Conservation (phyloP, 2,797 vertebrate species). For the Esox masquinongy region DNA sequence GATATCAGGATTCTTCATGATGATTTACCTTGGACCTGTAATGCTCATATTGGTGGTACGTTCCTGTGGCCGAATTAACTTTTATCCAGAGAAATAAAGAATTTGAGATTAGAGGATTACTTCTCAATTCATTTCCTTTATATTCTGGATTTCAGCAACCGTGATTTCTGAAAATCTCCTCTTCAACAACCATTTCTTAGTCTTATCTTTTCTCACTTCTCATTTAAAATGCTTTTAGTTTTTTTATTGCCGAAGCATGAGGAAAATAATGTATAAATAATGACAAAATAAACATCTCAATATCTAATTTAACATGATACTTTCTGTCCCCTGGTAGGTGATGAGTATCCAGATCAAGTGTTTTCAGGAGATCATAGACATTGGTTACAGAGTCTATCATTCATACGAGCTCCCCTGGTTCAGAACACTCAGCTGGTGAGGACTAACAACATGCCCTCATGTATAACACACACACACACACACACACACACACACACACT, state of each 20-base stretch:
- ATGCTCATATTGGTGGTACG: conserved; percentile 84
- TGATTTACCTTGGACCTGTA: conserved; percentile 92
- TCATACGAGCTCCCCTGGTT: conserved; percentile 97
- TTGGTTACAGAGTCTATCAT: conserved; percentile 94
- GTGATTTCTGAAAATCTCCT: too few relatives aligned
- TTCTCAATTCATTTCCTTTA: too few relatives aligned
- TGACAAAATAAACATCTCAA: too few relatives aligned
- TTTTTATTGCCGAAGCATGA: too few relatives aligned
- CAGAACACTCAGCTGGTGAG: conserved; percentile 95
- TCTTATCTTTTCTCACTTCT: too few relatives aligned
- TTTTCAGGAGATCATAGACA: conserved; percentile 97
- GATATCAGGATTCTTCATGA: conserved; percentile 89
- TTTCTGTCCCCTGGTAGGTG: conserved; percentile 75
- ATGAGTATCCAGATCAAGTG: conserved; percentile 95
- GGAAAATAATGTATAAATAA: too few relatives aligned
- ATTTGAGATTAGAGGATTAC: background rate
- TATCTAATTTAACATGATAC: background rate
- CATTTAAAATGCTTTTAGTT: too few relatives aligned
- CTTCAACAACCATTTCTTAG: too few relatives aligned
- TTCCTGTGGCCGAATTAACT: background rate
- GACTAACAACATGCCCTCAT: conserved; percentile 19
- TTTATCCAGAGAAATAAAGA: conserved; percentile 6
- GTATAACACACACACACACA: background rate
- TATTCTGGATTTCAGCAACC: too few relatives aligned
- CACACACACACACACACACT: too few relatives aligned